Evolutionary conservation across 2,113 vertebrate species (phyloP), one percentile per base, ranked within the genome.

Genomic region (Oncorhynchus masou): DNA sequence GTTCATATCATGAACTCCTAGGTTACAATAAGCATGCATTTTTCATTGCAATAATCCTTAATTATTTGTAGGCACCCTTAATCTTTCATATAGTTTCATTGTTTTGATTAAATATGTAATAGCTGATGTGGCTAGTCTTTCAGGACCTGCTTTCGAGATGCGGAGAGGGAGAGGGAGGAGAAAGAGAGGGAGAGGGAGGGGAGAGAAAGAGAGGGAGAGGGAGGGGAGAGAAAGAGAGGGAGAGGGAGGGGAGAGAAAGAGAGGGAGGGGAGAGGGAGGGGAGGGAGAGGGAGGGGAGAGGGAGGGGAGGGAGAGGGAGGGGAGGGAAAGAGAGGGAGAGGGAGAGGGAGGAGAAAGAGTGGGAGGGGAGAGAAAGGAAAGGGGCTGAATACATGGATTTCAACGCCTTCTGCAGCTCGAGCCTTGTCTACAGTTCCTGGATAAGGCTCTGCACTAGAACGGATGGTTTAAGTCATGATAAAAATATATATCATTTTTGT

Each of bases 41-140:
- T 92, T 90, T 92, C 84, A 92, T 92, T 87, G 85, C 85, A 81
- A 89, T 92, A 92, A 92, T 91, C 88, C 86, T 89, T 93, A 92
- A 91, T 93, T 93, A 92, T 91, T 92, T 92, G 90, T 91, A 89
- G 90, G 89, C 91, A 86, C 86, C 83, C 90, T 92, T 91, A 91
- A 90, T 93, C 91, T 91, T 93, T 93, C 87, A 91, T 92, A 90
- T 83, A 88, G 88, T 88, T 89, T 86, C 91, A 85, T 80, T 91
- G 90, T 91, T 90, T 90, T 90, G 87, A 83, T 91, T 91, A 87
- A 92, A 92, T 92, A 90, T 91, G 92, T 92, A 91, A 91, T 92
- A 87, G 78, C 85, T 85, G 85, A 87, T 85, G 90, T 84, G 79
- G 86, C 77, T 82, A 77, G 89, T 86, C 85, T 91, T 88, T 83